Base-by-base conservation (phyloP, 2,888 invertebrate genomes). In the Drosophila mimetica region DNA sequence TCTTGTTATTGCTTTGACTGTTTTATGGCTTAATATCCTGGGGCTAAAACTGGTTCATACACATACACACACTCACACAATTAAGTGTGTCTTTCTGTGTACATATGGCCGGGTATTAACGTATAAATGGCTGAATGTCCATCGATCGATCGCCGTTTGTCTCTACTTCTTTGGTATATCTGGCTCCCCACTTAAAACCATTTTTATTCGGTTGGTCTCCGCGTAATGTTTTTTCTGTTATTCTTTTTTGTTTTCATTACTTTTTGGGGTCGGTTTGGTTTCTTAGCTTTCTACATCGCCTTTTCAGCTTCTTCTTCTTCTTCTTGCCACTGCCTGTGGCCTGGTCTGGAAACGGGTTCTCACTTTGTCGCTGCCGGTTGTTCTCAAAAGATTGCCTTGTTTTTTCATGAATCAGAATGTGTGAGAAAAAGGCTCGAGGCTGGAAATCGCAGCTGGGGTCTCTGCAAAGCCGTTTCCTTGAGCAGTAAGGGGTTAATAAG, bases 21-120 rank as follows among this genome's bases (percentile, higher is more conserved):
- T 66, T 82, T 81, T 82, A 81, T 81, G 76, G 79, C 86, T 81
- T 71, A 81, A 81, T 81, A 81, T 81, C 81, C 87, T 81, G 86
- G 76, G 71, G 86, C 44, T 52, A 82, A 81, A 81, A 81, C 81
- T 81, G 87, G 81, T 81, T 81, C 83, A 85, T 13, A 30, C 16
- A 20, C 36, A 30, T 13, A 44, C 30, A 30, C 64, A 41, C 59
- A 32, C 20, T n/a, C n/a, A 53, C 58, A 42, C 14, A 9, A 28
- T 14, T 8, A n/a, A 25, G 14, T 44, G 2, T 44, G 14, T 44
- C 1, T 41, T 14, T 48, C 7, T 47, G 41, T 63, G 57, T 46
- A 37, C 22, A 55, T 46, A 32, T 46, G 55, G 22, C 52, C 34
- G 22, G 51, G 41, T 42, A 50, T 34, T 59, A 59, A 64, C 76